A percentile compares a stretch with the other conserved stretches of the same genome.
Evolutionary conservation across 2,888 invertebrate genomes (phyloP).

Genomic region (Suillia variegata): DNA sequence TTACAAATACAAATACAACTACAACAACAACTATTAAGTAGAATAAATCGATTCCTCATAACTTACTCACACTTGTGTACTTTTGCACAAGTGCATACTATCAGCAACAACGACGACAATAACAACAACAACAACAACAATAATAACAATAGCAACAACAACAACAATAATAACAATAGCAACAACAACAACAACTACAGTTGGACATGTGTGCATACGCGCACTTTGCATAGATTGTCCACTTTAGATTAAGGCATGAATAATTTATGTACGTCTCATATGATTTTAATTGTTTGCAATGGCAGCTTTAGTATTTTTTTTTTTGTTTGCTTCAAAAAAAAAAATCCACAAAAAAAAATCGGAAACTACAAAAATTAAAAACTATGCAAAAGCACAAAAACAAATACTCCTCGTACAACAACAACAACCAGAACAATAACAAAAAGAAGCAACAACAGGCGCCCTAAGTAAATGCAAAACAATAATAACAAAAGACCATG

Average conservation of each 20-base stretch:
- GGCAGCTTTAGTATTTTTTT: slow-evolving; percentile 51
- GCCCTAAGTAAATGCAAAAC: slow-evolving; percentile 52
- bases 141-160: not conserved
- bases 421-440: slow-evolving; percentile 30
- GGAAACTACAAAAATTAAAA: slow-evolving; percentile 8
- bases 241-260: slow-evolving; percentile 59
- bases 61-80: not conserved
- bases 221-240: slow-evolving; percentile 58
- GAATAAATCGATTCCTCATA: too few species aligned
- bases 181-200: slow-evolving; percentile 18
- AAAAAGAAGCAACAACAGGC: slow-evolving; percentile 44
- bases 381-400: slow-evolving; percentile 21
- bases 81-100: not conserved
- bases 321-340: not conserved
- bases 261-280: slow-evolving; percentile 60
- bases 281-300: slow-evolving; percentile 60
- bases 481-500: slow-evolving; percentile 43
- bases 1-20: too few species aligned
- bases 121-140: not conserved
- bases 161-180: not conserved
- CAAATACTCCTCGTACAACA: slow-evolving; percentile 6
- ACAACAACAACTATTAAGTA: too few species aligned
- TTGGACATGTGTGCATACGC: slow-evolving; percentile 20
- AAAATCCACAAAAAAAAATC: slow-evolving; percentile 12
- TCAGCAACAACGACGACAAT: too few species aligned